phyloP scores from a whole-genome alignment of 92 coral and sea anemone genomes.

The Phenganax marumi region DNA sequence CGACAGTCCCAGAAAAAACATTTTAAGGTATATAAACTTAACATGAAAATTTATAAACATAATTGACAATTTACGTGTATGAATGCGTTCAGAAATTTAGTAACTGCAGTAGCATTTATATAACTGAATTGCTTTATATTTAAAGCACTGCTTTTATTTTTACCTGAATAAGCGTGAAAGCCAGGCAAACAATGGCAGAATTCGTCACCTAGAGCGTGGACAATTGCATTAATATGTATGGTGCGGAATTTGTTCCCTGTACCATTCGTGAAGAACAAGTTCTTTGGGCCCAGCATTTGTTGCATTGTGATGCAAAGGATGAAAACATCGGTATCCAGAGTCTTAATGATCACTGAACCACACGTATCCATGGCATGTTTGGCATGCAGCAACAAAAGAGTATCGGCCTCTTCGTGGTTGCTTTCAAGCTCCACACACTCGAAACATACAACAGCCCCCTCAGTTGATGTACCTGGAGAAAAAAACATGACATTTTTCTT shows the following conservation, averaged over 20 bases:
- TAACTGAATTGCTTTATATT: neutral
- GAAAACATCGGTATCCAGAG: constrained; percentile 52
- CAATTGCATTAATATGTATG: constrained; percentile 14
- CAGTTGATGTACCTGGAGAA: constrained; percentile 29
- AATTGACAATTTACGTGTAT: neutral
- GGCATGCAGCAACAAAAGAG: constrained; percentile 42
- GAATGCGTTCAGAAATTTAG: neutral
- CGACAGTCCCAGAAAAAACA: neutral
- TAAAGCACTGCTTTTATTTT: neutral
- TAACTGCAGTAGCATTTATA: neutral
- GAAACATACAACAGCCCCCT: neutral
- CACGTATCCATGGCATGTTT: constrained; percentile 36
- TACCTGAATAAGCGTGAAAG: constrained; percentile 51
- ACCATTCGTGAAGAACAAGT: constrained; percentile 42
- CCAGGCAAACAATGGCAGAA: constrained; percentile 45
- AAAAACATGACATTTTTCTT: constrained; percentile 23
- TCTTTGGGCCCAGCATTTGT: constrained; percentile 32
- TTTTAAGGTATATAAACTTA: neutral
- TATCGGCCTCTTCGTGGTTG: constrained; percentile 51
- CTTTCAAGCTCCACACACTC: constrained; percentile 26
- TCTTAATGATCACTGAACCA: constrained; percentile 24
- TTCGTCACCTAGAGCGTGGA: constrained; percentile 34
- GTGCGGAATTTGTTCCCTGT: constrained; percentile 45
- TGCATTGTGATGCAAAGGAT: constrained; percentile 48
- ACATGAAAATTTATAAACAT: neutral